Conservation (phyloP, 1,140 invertebrate species). For the Mercenaria mercenaria region DNA sequence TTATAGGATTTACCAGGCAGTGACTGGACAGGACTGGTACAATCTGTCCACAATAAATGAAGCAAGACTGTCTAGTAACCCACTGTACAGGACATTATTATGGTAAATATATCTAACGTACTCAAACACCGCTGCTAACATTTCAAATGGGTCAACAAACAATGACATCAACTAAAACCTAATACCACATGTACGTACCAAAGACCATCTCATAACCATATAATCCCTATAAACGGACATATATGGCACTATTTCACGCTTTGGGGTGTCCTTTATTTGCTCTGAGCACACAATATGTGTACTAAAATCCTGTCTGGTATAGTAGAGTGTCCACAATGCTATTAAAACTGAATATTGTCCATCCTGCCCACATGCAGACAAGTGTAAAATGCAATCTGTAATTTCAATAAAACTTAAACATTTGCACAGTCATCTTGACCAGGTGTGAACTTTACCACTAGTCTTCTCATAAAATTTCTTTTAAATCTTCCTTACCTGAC, state of each 20-base stretch:
- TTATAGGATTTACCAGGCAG: no score
- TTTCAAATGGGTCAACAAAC: background rate
- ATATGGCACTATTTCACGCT: background rate
- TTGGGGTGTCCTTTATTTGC: background rate
- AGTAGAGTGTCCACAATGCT: background rate
- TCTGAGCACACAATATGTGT: background rate
- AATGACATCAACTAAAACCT: background rate
- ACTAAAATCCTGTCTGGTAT: background rate
- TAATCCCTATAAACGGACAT: background rate
- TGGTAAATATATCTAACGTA: no score
- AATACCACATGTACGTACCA: background rate
- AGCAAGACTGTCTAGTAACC: no score
- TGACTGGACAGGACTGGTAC: no score
- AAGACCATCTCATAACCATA: background rate
- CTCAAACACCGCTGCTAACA: background rate
- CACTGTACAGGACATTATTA: no score
- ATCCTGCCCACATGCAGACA: background rate
- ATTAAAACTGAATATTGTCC: background rate
- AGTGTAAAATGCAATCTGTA: no score
- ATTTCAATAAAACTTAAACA: no score
- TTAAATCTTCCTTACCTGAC: no score
- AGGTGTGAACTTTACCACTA: no score
- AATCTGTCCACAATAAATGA: no score
- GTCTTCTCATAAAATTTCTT: no score
- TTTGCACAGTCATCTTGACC: no score